Base-by-base conservation (phyloP, 2,888 invertebrate genomes). In the Drosophila anomalipes region DNA sequence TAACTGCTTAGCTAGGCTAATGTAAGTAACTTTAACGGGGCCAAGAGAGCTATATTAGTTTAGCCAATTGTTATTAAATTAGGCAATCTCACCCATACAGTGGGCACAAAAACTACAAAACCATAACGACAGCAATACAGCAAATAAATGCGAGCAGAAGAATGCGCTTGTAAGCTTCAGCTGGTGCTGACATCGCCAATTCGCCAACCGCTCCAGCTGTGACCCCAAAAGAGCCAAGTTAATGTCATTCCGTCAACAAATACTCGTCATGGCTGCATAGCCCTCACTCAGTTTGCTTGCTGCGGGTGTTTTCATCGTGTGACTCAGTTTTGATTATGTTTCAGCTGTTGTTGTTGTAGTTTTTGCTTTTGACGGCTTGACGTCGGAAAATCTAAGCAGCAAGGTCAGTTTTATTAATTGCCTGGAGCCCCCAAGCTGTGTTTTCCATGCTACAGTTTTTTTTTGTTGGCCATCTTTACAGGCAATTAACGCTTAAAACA, bases 211-310 rank as follows among this genome's bases (percentile, higher is more conserved):
- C 67, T 74, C 70, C 75, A 71, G 74, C 76, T 73, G 71, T 87
- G 90, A 87, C 90, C 87, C 90, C 89, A 90, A 87, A 87, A 70
- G 59, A 39, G 81, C 82, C 80, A 81, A 86, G 81, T 78, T 90
- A 89, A 86, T 88, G 82, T 86, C 89, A 89, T 84, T 79, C 79
- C 83, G 86, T 89, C 82, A 77, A 89, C 90, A 74, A 78, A 86
- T 90, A 84, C 77, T 82, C 87, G 90, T 88, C 90, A 88, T 89
- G 87, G 87, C 89, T 88, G 83, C 90, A 89, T 86, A 86, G 89
- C 75, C 79, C 74, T 63, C 47, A 26, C 37, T 30, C 30, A 30
- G 51, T 60, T 51, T 35, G 44, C 30, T 28, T 51, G 49, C 72
- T 51, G 60, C 66, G 62, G 59, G 66, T 82, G 70, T 60, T 64